A percentile compares a stretch with the other conserved stretches of the same genome.
Evolutionary conservation across 2,888 invertebrate genomes (phyloP).

Genomic region (Leptopilina syphax): DNA sequence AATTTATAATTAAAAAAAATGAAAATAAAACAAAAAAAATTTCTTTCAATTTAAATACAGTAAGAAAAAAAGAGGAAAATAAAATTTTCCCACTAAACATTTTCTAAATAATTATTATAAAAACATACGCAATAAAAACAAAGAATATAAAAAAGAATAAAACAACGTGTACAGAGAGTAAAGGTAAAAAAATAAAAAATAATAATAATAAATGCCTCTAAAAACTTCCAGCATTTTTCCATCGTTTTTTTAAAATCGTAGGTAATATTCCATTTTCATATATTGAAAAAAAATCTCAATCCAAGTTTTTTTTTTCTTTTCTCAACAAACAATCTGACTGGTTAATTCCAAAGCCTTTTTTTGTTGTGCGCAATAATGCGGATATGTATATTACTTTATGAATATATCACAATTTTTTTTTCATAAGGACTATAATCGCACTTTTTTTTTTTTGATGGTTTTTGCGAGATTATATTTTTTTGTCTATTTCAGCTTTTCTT

Average conservation of each 20-base stretch:
- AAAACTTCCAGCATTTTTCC: conserved; percentile 23
- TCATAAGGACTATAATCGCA: conserved; percentile 10
- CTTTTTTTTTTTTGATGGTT: background rate
- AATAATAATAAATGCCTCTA: conserved; percentile 48
- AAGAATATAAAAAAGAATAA: no score
- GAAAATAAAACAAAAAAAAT: no score
- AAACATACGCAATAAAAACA: no score
- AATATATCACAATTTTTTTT: conserved; percentile 20
- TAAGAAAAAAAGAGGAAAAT: no score
- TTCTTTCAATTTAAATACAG: no score
- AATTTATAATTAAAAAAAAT: no score
- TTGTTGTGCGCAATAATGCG: conserved; percentile 25
- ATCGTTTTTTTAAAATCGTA: conserved; percentile 38
- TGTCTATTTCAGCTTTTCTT: background rate
- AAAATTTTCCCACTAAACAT: no score
- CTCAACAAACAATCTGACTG: no score
- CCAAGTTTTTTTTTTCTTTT: background rate
- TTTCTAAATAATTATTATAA: no score
- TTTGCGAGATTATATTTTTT: background rate
- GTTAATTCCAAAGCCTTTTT: conserved; percentile 24
- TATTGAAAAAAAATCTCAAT: background rate
- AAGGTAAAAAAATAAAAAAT: background rate
- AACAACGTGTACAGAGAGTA: no score
- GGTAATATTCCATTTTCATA: conserved; percentile 1
- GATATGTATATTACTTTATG: conserved; percentile 34